Conservation (phyloP, 1,140 invertebrate species). For the Anastrepha ludens region DNA sequence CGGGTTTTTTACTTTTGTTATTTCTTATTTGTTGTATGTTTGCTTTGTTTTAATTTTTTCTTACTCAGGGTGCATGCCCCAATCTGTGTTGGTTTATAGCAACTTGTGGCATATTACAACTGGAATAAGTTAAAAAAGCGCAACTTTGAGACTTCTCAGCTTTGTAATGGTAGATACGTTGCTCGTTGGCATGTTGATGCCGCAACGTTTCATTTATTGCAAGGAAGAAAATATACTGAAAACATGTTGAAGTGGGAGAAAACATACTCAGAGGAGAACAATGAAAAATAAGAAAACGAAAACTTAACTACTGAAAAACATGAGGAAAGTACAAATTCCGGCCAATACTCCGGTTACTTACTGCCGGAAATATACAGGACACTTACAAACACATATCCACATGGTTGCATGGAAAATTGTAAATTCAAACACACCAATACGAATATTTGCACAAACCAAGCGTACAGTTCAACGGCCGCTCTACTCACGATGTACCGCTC, state of each 20-base stretch:
- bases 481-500: slow-evolving; percentile 22
- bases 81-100: neutral
- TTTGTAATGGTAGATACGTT: neutral
- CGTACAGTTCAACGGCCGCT: slow-evolving; percentile 50
- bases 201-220: slow-evolving; percentile 31
- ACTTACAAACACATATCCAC: neutral
- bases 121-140: neutral
- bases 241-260: slow-evolving; percentile 45
- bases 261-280: slow-evolving; percentile 5
- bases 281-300: slow-evolving; percentile 44
- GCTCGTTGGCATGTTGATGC: neutral
- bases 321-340: slow-evolving; percentile 38
- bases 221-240: neutral
- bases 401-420: neutral
- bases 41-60: slow-evolving; percentile 31
- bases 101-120: slow-evolving; percentile 43
- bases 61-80: neutral
- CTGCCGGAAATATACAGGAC: slow-evolving; percentile 34
- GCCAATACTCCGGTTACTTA: slow-evolving; percentile 53
- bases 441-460: slow-evolving; percentile 25
- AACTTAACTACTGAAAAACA: neutral
- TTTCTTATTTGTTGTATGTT: neutral
- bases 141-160: slow-evolving; percentile 28
- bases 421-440: slow-evolving; percentile 6
- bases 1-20: neutral